A percentile compares a stretch with the other conserved stretches of the same genome.
Evolutionary conservation across 1,140 invertebrate species (phyloP).

Genomic region (Maconellicoccus hirsutus): DNA sequence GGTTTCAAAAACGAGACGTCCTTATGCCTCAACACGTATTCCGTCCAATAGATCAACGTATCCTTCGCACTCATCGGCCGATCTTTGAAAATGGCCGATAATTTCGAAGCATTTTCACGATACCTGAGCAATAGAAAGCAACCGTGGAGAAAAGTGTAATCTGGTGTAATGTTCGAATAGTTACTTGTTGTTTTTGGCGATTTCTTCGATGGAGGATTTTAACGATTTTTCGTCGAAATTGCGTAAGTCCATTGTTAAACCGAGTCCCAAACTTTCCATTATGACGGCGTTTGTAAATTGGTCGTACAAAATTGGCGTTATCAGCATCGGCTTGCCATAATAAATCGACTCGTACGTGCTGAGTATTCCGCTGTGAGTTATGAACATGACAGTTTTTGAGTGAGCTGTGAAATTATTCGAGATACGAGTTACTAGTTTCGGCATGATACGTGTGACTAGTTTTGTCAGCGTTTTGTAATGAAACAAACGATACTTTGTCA

Average conservation of each 20-base stretch:
- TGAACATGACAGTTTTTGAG: constrained; percentile 13
- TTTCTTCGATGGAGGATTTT: not conserved
- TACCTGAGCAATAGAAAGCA: constrained; percentile 24
- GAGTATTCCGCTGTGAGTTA: constrained; percentile 32
- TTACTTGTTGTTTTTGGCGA: not conserved
- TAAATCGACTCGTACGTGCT: constrained; percentile 25
- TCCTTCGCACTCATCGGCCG: constrained; percentile 41
- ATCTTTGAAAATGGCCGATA: constrained; percentile 33
- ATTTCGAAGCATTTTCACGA: constrained; percentile 23
- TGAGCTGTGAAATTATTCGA: constrained; percentile 22
- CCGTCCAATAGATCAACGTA: constrained; percentile 45
- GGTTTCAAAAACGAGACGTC: constrained; percentile 31
- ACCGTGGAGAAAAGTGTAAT: not conserved
- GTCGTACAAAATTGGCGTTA: constrained; percentile 15
- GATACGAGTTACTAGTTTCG: not conserved
- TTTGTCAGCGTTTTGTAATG: too few species aligned
- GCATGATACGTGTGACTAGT: too few species aligned
- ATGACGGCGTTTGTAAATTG: constrained; percentile 31
- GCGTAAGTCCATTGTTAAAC: not conserved
- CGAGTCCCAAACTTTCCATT: not conserved
- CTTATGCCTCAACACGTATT: constrained; percentile 43
- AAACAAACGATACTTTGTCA: too few species aligned
- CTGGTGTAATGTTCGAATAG: not conserved
- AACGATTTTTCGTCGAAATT: not conserved
- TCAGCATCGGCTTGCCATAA: not conserved